Base-by-base conservation (phyloP, 2,888 invertebrate genomes). In the Pseudococcus jackbeardsleyi region DNA sequence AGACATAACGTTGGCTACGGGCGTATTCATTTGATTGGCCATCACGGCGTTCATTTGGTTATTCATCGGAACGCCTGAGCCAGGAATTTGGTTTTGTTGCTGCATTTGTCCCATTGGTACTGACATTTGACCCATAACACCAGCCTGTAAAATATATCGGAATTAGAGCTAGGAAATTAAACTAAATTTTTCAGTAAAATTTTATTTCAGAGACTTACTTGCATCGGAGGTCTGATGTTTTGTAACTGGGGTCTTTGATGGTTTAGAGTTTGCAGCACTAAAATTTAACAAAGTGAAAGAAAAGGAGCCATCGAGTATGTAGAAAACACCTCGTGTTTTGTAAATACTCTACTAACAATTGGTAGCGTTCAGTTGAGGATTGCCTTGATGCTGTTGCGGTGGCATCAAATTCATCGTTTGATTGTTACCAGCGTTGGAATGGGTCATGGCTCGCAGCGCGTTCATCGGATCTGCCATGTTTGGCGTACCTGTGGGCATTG, bases 401-500 rank as follows among this genome's bases (percentile, higher is more conserved):
- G 54, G n/a, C 54, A 88, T 89, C 84, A 89, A 88, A 77, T 88
- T 89, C 89, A 89, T 89, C 89, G 89, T 89, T 50, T 85, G 89
- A 39, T 89, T 89, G 12, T 84, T 48, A 42, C 84, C 86, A 26
- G 95, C 95, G n/a, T 54, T 54, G 91, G 96, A 96, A 89, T 96
- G 95, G 3, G 97, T 96, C 89, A 98, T 92, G 90, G 95, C 97
- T 91, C 97, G 97, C 50, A 97, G 91, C 0, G 97, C 97, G 91
- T 96, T 96, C 90, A 98, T 95, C 0, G 98, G 97, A 92, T 97
- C 97, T 54, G 94, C 96, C 92, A 95, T 93, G 33, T n/a, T 48
- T 8, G 33, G 68, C 8, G 8, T 12, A 9, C 15, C 46, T 17
- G 48, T n/a, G 12, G 17, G 72, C 72, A 72, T 72, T 48, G 8